phyloP scores from a whole-genome alignment of 2,888 invertebrate species.

The Cataglyphis rosenhaueri region DNA sequence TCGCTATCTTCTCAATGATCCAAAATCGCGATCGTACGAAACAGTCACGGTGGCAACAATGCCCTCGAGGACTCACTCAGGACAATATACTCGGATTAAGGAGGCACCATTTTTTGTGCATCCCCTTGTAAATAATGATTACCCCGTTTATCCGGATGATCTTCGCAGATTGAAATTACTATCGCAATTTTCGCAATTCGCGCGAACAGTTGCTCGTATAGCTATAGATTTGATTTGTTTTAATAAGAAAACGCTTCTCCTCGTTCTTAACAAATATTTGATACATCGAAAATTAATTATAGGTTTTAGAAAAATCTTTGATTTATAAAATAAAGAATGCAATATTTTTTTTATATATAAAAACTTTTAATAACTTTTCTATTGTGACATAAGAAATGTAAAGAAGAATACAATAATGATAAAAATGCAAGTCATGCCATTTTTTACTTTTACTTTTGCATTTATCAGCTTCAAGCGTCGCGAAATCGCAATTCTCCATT shows the following conservation, averaged over 20 bases:
- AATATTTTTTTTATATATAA: background rate
- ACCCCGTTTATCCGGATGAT: conserved; percentile 81
- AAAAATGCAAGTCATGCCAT: background rate
- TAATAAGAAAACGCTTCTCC: background rate
- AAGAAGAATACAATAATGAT: conserved; percentile 1
- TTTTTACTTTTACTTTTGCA: background rate
- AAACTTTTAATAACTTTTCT: background rate
- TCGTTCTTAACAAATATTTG: background rate
- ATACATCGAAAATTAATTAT: background rate
- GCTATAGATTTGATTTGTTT: background rate
- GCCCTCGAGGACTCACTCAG: conserved; percentile 57
- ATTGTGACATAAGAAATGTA: background rate
- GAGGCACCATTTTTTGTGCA: conserved; percentile 55
- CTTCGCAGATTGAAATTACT: conserved; percentile 82
- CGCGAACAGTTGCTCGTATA: background rate
- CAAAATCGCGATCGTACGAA: conserved; percentile 29
- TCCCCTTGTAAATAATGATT: conserved; percentile 80
- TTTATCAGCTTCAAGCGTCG: conserved; percentile 10
- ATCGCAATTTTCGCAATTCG: conserved; percentile 41
- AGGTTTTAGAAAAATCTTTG: background rate
- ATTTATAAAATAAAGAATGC: background rate
- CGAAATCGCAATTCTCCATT: conserved; percentile 34
- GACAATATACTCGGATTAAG: conserved; percentile 72
- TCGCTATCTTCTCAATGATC: background rate
- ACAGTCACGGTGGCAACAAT: conserved; percentile 50